Evolutionary conservation across 2,113 vertebrate genomes (phyloP).

Genomic region (Xyrauchen texanus): DNA sequence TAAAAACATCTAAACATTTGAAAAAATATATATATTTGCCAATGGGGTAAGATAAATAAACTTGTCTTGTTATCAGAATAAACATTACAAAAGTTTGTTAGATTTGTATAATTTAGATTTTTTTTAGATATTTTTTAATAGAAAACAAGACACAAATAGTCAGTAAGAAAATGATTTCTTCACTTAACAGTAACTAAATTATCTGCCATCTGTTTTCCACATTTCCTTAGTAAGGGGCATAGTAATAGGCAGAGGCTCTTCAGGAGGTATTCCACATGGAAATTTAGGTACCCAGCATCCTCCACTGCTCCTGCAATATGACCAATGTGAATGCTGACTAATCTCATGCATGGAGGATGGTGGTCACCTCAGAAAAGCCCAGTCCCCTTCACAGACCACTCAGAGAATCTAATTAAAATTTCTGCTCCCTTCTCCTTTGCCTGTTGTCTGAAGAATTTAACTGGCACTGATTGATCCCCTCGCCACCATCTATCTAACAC

Average conservation of each 20-base stretch:
- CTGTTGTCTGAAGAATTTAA: slow-evolving; percentile 48
- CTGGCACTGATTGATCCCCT: not conserved
- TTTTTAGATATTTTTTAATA: no score
- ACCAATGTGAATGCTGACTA: slow-evolving; percentile 87
- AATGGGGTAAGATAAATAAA: no score
- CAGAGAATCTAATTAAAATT: not conserved
- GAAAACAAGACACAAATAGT: no score
- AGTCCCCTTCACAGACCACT: not conserved
- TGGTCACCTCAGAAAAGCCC: slow-evolving; percentile 55
- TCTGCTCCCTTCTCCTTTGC: slow-evolving; percentile 1
- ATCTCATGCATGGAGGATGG: slow-evolving; percentile 81
- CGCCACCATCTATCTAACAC: no score
- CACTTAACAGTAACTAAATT: slow-evolving; percentile 39
- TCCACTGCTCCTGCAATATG: slow-evolving; percentile 75
- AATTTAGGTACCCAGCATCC: slow-evolving; percentile 93
- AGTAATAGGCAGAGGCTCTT: slow-evolving; percentile 94
- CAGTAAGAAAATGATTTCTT: slow-evolving; percentile 25
- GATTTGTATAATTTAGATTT: no score
- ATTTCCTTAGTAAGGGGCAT: slow-evolving; percentile 89
- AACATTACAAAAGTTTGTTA: no score
- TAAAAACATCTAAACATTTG: no score
- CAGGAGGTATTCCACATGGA: slow-evolving; percentile 89
- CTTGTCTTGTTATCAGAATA: no score
- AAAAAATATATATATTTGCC: no score
- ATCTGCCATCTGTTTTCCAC: slow-evolving; percentile 80